These are phyloP conservation scores for Sus cebifrons DNA, from an alignment of 2,797 vertebrate genomes.

Conservation along the genomic window DNA sequence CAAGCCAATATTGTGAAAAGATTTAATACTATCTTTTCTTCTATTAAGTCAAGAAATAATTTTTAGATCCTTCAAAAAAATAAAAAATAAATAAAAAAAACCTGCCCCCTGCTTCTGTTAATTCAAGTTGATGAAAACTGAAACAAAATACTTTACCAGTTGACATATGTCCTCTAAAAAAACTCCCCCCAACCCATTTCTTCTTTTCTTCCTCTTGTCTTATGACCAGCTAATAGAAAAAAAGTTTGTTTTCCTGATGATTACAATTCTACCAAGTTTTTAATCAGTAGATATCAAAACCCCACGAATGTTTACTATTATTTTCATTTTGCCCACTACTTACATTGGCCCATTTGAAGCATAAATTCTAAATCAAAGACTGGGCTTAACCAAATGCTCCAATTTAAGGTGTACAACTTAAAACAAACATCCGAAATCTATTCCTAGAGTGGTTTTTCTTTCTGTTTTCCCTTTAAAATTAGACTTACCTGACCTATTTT, in stretches of 20 bases:
- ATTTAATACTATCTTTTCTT: background rate
- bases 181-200: background rate
- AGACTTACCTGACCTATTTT: slow-evolving; percentile 71
- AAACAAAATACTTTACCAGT: slow-evolving; percentile 39
- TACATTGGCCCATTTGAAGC: background rate
- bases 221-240: slow-evolving; percentile 23
- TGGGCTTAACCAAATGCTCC: slow-evolving; percentile 31
- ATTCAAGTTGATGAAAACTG: slow-evolving; percentile 42
- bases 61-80: background rate
- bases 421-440: slow-evolving; percentile 69
- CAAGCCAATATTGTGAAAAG: background rate
- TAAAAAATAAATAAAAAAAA: background rate
- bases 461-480: slow-evolving; percentile 59
- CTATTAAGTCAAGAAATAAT: slow-evolving; percentile 8
- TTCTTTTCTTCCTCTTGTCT: slow-evolving; percentile 15
- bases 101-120: background rate
- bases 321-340: slow-evolving; percentile 61
- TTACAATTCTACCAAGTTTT: slow-evolving; percentile 32
- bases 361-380: slow-evolving; percentile 50
- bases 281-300: slow-evolving; percentile 43
- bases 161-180: background rate
- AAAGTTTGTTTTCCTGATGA: slow-evolving; percentile 8
- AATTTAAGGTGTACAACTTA: background rate
- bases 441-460: slow-evolving; percentile 49
- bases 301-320: background rate